Evolutionary conservation across 1,140 invertebrate genomes (phyloP).

Genomic region (Polypedilum pembai): DNA sequence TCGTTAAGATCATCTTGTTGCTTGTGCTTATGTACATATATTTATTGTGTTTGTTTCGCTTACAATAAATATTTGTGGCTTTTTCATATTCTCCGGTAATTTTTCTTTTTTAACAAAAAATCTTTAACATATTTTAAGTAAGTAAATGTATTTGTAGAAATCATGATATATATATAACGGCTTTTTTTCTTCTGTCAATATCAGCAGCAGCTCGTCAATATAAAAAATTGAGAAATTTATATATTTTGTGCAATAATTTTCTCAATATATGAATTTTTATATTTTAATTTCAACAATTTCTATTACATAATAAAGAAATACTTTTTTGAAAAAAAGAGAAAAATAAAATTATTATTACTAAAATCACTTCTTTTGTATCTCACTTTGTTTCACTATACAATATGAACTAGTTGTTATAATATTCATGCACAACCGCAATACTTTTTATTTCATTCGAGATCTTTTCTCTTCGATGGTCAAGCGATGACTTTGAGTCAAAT

Average conservation of each 20-base stretch:
- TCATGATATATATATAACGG: slow-evolving; percentile 21
- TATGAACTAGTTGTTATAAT: not conserved
- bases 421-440: not conserved
- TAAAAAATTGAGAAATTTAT: not conserved
- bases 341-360: not conserved
- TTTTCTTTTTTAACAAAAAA: not conserved
- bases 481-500: slow-evolving; percentile 16
- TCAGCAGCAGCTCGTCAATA: not conserved
- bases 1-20: not conserved
- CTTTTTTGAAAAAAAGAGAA: not conserved
- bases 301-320: slow-evolving; percentile 7
- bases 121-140: not conserved
- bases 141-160: not conserved
- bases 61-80: not conserved
- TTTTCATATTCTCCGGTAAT: slow-evolving; percentile 13
- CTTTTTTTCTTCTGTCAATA: not conserved
- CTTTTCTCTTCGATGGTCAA: slow-evolving; percentile 22
- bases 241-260: not conserved
- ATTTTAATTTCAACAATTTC: not conserved
- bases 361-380: not conserved
- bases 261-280: too few relatives aligned
- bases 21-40: not conserved
- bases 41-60: not conserved
- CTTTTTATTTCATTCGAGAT: not conserved
- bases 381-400: not conserved